These are phyloP conservation scores for Aurelia sp. DNA, from an alignment of 30 jellyfish, hydroid and myxozoan genomes.

Conservation along the genomic window DNA sequence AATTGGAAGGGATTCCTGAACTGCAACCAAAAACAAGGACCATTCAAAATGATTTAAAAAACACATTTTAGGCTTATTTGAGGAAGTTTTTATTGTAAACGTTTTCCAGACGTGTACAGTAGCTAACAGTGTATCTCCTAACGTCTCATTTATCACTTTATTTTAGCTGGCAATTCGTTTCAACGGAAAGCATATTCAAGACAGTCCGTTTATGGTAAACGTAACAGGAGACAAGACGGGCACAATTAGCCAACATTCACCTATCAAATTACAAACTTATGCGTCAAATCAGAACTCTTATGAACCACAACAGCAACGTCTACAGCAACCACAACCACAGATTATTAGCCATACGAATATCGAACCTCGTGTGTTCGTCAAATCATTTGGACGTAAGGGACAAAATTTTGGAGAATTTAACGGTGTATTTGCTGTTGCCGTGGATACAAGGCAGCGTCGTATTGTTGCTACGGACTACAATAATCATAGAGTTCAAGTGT, in stretches of 20 bases:
- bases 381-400: conserved; percentile 88
- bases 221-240: conserved; percentile 53
- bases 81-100: too few species aligned
- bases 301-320: conserved; percentile 22
- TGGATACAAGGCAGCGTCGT: conserved; percentile 79
- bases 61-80: too few species aligned
- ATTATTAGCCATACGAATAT: conserved; percentile 6
- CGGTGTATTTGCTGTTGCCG: conserved; percentile 94
- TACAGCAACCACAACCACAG: not conserved
- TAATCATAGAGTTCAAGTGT: conserved; percentile 94
- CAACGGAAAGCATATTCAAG: conserved; percentile 80
- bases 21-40: too few species aligned
- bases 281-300: conserved; percentile 44
- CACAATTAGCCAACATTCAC: conserved; percentile 58
- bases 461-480: conserved; percentile 92
- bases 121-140: too few species aligned
- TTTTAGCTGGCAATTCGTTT: conserved; percentile 79
- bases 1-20: too few species aligned
- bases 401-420: conserved; percentile 86
- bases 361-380: conserved; percentile 51
- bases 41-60: too few species aligned
- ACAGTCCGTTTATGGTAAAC: conserved; percentile 89
- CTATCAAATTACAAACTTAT: conserved; percentile 57
- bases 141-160: too few species aligned
- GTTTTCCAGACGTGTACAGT: too few species aligned